Percentiles rank a stretch among this genome's conserved stretches.
Conservation (phyloP, 2,113 vertebrate species). For the Sapajus apella region DNA sequence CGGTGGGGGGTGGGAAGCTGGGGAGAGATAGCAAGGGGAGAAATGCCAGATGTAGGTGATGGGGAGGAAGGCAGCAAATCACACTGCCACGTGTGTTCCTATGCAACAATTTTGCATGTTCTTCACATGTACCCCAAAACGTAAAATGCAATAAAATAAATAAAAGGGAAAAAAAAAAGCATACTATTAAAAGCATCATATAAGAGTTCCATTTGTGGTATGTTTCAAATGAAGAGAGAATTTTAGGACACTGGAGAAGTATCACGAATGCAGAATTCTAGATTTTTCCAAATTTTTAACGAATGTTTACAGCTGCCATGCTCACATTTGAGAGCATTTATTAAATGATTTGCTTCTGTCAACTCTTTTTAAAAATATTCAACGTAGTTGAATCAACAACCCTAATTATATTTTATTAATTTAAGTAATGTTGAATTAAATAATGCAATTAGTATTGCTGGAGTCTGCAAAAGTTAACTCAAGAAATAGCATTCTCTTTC, state of each 20-base stretch:
- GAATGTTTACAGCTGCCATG: background rate
- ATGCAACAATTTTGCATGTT: too few relatives aligned
- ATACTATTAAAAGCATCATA: background rate
- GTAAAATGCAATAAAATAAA: too few relatives aligned
- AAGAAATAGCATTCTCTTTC: background rate
- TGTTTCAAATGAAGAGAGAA: constrained; percentile 2
- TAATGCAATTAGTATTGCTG: background rate
- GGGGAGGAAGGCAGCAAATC: too few relatives aligned
- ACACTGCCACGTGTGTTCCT: too few relatives aligned
- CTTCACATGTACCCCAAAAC: too few relatives aligned
- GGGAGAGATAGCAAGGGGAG: too few relatives aligned
- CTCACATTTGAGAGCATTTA: background rate
- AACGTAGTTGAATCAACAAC: background rate
- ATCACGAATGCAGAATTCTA: background rate
- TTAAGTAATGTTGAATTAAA: background rate
- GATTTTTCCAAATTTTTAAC: background rate
- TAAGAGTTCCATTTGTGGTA: background rate
- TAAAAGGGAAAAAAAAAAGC: too few relatives aligned
- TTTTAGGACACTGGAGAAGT: background rate
- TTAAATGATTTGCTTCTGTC: background rate
- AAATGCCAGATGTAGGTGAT: too few relatives aligned
- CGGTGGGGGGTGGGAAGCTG: too few relatives aligned
- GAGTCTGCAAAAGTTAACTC: background rate
- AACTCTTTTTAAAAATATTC: constrained; percentile 25
- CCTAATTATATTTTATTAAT: background rate